phyloP scores from a whole-genome alignment of 2,113 vertebrate species.

The Thermophis baileyi region DNA sequence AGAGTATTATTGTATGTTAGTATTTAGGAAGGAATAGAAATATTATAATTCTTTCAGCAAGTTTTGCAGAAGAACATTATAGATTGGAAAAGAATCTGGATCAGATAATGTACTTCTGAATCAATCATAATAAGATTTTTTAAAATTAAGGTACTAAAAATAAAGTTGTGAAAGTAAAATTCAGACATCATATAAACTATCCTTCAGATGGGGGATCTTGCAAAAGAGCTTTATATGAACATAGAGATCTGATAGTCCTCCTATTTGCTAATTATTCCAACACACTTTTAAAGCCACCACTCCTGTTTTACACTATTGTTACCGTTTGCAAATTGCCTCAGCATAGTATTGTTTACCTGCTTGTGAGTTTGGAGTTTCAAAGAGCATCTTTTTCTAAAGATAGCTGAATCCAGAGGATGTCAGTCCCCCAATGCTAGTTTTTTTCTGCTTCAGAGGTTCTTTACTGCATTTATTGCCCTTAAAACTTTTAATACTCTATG shows the following conservation, averaged over 20 bases:
- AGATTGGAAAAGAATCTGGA: neutral
- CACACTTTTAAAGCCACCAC: neutral
- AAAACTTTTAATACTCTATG: neutral
- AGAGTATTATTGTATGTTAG: slow-evolving; percentile 5
- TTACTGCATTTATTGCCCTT: neutral
- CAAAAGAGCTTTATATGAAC: neutral
- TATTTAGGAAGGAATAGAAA: neutral
- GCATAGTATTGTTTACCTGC: neutral
- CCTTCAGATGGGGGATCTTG: neutral
- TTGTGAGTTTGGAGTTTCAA: neutral
- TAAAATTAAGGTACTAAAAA: neutral
- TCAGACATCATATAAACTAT: neutral
- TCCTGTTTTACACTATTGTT: neutral
- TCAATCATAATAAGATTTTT: neutral
- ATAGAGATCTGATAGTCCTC: neutral
- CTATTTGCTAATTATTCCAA: neutral
- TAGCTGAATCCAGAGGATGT: neutral
- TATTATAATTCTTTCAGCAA: slow-evolving; percentile 22
- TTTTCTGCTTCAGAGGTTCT: neutral
- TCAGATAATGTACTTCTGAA: neutral
- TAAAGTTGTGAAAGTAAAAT: neutral
- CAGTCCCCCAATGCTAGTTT: neutral
- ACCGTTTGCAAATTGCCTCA: neutral
- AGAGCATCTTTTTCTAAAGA: neutral
- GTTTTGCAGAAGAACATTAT: neutral